Percentiles rank a stretch among this genome's conserved stretches.
Conservation (phyloP, 2,888 invertebrate genomes). For the Plagiodera versicolora region DNA sequence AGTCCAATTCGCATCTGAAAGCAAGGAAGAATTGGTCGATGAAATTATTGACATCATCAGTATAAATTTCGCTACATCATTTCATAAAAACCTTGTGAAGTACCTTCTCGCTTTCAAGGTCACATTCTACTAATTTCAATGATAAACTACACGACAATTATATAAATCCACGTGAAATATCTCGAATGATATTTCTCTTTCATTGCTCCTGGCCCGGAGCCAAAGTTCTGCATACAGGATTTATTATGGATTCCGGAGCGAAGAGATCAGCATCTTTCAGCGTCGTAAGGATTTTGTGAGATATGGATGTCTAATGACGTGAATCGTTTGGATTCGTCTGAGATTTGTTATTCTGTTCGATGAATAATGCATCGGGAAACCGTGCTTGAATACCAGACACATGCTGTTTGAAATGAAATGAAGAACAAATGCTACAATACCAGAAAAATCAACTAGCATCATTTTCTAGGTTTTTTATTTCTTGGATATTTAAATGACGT, state of each 20-base stretch:
- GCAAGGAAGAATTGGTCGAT: no score
- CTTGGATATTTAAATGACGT: no score
- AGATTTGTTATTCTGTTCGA: background rate
- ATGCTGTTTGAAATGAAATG: no score
- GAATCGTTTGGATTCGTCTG: background rate
- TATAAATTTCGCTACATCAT: no score
- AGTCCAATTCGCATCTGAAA: conserved; percentile 91
- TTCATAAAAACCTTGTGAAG: no score
- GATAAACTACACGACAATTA: background rate
- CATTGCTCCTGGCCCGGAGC: background rate
- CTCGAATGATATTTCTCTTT: background rate
- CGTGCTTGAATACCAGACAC: no score
- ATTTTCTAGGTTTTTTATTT: no score
- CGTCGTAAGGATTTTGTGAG: background rate
- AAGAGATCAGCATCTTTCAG: background rate
- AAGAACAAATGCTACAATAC: no score
- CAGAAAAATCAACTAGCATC: no score
- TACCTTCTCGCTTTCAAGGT: no score
- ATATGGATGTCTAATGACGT: background rate
- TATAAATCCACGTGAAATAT: background rate
- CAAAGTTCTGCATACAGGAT: background rate
- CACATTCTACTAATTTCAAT: background rate
- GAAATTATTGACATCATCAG: no score
- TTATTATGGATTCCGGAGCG: background rate
- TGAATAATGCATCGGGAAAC: background rate